Percentiles rank a stretch among this genome's conserved stretches.
Evolutionary conservation across 1,140 invertebrate species (phyloP).

Genomic region (Leptinotarsa lineolata): DNA sequence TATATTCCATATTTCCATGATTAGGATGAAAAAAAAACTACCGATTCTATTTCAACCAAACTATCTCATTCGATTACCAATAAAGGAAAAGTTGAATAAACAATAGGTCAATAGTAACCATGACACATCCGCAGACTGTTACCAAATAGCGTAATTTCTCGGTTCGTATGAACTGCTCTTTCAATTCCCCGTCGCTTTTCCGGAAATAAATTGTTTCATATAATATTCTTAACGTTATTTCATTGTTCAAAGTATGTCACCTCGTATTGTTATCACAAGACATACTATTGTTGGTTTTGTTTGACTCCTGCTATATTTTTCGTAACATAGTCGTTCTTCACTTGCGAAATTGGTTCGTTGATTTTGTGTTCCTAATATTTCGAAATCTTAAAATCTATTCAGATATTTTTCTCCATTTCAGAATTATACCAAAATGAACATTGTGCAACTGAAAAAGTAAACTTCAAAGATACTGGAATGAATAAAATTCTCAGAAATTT

Average conservation of each 20-base stretch:
- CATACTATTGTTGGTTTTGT: not conserved
- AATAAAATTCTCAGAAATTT: too few relatives aligned
- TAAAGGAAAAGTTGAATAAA: not conserved
- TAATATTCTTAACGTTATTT: not conserved
- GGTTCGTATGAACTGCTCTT: conserved; percentile 31
- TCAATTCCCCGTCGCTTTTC: conserved; percentile 27
- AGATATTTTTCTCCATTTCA: too few relatives aligned
- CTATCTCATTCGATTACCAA: not conserved
- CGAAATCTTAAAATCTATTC: too few relatives aligned
- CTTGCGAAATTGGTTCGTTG: too few relatives aligned
- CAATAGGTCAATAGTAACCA: not conserved
- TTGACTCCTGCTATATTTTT: not conserved
- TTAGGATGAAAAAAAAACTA: too few relatives aligned
- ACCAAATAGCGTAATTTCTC: not conserved
- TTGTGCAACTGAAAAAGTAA: not conserved
- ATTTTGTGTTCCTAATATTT: too few relatives aligned
- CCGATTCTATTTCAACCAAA: too few relatives aligned
- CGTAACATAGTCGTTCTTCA: not conserved
- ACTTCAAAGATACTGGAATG: too few relatives aligned
- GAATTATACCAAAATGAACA: not conserved
- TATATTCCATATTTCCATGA: too few relatives aligned
- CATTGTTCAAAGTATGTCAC: conserved; percentile 19
- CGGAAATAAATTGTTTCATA: conserved; percentile 31
- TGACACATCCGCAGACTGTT: not conserved
- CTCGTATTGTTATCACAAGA: not conserved